Conservation (phyloP, 53 echinoderm and acorn worm species). For the Hippasteria phrygiana region DNA sequence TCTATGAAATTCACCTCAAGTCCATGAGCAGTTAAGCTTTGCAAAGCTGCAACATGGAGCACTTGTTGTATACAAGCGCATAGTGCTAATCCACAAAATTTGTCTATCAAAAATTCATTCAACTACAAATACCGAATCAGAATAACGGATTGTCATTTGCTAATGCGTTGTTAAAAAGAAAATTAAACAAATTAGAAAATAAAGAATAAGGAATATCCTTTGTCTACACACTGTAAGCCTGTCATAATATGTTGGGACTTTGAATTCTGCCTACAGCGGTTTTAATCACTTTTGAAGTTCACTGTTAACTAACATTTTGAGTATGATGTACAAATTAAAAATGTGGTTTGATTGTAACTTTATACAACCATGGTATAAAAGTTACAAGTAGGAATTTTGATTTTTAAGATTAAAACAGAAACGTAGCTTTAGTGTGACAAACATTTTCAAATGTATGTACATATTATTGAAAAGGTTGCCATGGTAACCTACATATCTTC, state of each 20-base stretch:
- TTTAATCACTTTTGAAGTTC: constrained; percentile 17
- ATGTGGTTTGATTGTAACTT: constrained; percentile 32
- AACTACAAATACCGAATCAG: too few species aligned
- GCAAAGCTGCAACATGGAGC: too few species aligned
- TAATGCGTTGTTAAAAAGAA: too few species aligned
- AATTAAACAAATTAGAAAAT: too few species aligned
- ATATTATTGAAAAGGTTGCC: constrained; percentile 62
- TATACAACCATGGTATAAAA: constrained; percentile 24
- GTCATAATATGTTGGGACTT: background rate
- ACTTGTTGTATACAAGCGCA: too few species aligned
- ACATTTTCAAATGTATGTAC: constrained; percentile 54
- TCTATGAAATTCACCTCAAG: too few species aligned
- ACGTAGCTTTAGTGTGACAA: constrained; percentile 38
- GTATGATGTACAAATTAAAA: constrained; percentile 45
- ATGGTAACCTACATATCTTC: constrained; percentile 21
- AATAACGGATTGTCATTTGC: too few species aligned
- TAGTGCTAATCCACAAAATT: too few species aligned
- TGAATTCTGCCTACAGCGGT: constrained; percentile 4
- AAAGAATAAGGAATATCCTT: background rate
- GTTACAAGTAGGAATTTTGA: constrained; percentile 31
- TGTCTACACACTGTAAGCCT: background rate
- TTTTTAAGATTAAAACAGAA: background rate
- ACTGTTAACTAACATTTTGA: constrained; percentile 20
- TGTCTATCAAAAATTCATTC: too few species aligned
- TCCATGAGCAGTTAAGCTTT: too few species aligned